phyloP scores from a whole-genome alignment of 2,797 vertebrate genomes.

The Tokudaia tokunoshimensis region DNA sequence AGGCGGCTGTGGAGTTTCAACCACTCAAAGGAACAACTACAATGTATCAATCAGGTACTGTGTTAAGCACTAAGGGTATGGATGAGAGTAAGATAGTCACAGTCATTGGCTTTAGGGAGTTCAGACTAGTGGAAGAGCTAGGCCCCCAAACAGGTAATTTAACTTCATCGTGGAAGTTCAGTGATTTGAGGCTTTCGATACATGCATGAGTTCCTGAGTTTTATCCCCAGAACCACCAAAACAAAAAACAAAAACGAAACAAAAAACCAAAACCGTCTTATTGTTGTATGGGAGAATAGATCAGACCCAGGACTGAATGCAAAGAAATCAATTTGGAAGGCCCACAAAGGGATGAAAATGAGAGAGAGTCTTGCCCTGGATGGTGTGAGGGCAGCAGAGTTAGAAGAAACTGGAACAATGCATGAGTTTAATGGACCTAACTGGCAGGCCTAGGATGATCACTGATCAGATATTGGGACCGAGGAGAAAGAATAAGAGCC shows the following conservation, averaged over 20 bases:
- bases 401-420: slow-evolving; percentile 19
- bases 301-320: slow-evolving; percentile 22
- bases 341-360: neutral
- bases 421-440: neutral
- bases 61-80: neutral
- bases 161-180: neutral
- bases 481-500: slow-evolving; percentile 43
- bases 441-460: neutral
- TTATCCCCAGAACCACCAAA: neutral
- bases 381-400: neutral
- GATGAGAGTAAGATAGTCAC: slow-evolving; percentile 22
- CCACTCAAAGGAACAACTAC: neutral
- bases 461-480: neutral
- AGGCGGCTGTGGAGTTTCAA: slow-evolving; percentile 33
- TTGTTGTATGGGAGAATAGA: neutral
- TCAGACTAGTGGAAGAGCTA: neutral
- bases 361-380: neutral
- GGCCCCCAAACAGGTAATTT: slow-evolving; percentile 24
- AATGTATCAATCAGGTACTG: neutral
- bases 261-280: neutral
- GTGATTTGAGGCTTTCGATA: neutral
- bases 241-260: too few relatives aligned
- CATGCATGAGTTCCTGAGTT: neutral
- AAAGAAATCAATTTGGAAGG: neutral
- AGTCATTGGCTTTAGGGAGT: neutral